Conservation (phyloP, 30 jellyfish, hydroid and myxozoan species). For the Chironex yamaguchii region DNA sequence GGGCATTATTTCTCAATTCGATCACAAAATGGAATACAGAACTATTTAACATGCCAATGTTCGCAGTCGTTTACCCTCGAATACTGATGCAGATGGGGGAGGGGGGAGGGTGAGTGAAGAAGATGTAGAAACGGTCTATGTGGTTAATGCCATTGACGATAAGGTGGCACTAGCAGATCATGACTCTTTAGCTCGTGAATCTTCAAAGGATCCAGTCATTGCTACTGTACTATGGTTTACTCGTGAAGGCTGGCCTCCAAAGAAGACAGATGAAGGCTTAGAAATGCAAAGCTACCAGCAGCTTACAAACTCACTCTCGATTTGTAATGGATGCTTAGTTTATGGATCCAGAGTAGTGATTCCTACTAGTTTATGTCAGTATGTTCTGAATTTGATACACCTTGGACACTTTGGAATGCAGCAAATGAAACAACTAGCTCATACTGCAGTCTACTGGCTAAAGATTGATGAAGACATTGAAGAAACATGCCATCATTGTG, state of each 20-base stretch:
- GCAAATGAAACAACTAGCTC: slow-evolving; percentile 50
- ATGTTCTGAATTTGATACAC: slow-evolving; percentile 29
- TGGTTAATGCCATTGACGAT: slow-evolving; percentile 5
- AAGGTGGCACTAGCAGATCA: slow-evolving; percentile 13
- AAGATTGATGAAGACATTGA: slow-evolving; percentile 22
- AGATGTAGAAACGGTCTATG: slow-evolving; percentile 5
- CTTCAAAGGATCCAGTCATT: slow-evolving; percentile 16
- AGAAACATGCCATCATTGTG: background rate
- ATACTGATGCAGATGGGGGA: slow-evolving; percentile 37
- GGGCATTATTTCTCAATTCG: slow-evolving; percentile 44
- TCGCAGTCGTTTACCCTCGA: slow-evolving; percentile 18
- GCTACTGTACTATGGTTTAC: slow-evolving; percentile 1
- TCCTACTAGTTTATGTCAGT: background rate
- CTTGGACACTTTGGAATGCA: slow-evolving; percentile 65
- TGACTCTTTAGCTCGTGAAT: background rate
- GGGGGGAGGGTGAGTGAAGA: slow-evolving; percentile 21
- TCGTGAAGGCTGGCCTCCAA: slow-evolving; percentile 43
- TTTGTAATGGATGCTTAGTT: slow-evolving; percentile 11
- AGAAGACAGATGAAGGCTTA: background rate
- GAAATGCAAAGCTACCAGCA: background rate
- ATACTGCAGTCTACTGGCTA: slow-evolving; percentile 62
- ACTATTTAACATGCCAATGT: slow-evolving; percentile 29
- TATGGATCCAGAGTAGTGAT: slow-evolving; percentile 27
- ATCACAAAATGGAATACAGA: slow-evolving; percentile 38
- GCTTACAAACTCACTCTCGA: background rate